Base-by-base conservation (phyloP, 2,888 invertebrate species). In the Coleophora deauratella region DNA sequence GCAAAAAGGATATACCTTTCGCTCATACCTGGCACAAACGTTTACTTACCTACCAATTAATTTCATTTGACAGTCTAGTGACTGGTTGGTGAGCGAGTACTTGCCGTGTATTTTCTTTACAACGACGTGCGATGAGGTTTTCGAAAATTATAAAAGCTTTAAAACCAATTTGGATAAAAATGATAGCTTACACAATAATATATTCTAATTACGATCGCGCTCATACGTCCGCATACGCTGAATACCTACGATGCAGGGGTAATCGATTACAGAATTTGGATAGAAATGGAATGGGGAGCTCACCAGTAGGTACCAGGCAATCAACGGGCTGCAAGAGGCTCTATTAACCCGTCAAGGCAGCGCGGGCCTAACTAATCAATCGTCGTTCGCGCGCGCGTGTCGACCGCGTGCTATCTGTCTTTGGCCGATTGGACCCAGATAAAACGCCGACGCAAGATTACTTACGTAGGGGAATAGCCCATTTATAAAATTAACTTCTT, bases 401-500 rank as follows among this genome's bases (percentile, higher is more conserved):
- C 75, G 71, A 77, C 78, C 79, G 57, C 72, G 68, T 81, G 68
- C 82, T 84, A 84, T 85, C 82, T 81, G 79, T 85, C 84, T 84
- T 74, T 71, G 69, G 69, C 69, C 74, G 79, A 82, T 82, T 78
- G 77, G 70, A 62, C 72, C 63, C 72, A 70, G 84, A 82, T 82
- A 82, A 73, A 76, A 64, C 59, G 55, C 66, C 66, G 64, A 79
- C 75, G 74, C 72, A 78, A 80, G 77, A 80, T 81, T 80, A 79
- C 76, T 67, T 72, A 76, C 75, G 65, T 70, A 72, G 65, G 71
- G 67, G 72, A 80, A 81, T 79, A 63, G 76, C 61, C 76, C 73
- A 82, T 82, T 81, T 79, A 82, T 81, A 76, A 73, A 81, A 80
- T 81, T 81, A 79, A 80, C 74, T 79, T 78, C 74, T 79, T 76